Evolutionary conservation across 64 coral and sea anemone genomes (phyloP), one percentile per base, ranked within the genome.

Genomic region (Acropora tenuis): DNA sequence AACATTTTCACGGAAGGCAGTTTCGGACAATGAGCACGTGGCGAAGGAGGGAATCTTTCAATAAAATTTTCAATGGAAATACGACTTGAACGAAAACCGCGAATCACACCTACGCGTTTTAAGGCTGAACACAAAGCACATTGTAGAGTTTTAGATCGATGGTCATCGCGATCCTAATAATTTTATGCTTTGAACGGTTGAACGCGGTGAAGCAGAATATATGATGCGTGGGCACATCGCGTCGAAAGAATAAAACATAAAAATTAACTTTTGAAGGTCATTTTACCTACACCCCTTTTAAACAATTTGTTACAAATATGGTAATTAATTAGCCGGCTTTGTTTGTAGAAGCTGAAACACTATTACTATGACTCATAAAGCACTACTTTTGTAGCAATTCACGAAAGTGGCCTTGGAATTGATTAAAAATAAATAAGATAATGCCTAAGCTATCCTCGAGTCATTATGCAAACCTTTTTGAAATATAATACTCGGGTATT

Each of bases 241-340:
- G 45, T 12, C 11, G 75, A 78, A 48, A 48, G 75, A 78, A 78
- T 78, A 30, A 48, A 48, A 71, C 5, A 55, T 7, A 55, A 55
- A 71, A 85, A 85, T 71, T 83, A 83, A 44, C 17, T 17, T 48
- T 30, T 0, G 2, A 43, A 8, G 20, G 50, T 82, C 57, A 63
- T 43, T 20, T 17, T 41, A 7, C 65, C 16, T 8, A 81, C 79
- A 60, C 57, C 53, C 61, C 79, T 81, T 63, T 81, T 41, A 81
- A 60, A 58, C 30, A 30, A 42, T 81, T 81, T 85, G 82, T 18
- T 16, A 69, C 15, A 85, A 85, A 72, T 49, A 71, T 46, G 65
- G 47, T 72, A 43, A 85, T 85, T 85, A 85, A 85, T 85, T 85
- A 85, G 43, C 82, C 41, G 13, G 82, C 82, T 85, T 85, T 85